Percentiles rank a stretch among this genome's conserved stretches.
Conservation (phyloP, 1,140 invertebrate genomes). For the Antheraea pernyi region DNA sequence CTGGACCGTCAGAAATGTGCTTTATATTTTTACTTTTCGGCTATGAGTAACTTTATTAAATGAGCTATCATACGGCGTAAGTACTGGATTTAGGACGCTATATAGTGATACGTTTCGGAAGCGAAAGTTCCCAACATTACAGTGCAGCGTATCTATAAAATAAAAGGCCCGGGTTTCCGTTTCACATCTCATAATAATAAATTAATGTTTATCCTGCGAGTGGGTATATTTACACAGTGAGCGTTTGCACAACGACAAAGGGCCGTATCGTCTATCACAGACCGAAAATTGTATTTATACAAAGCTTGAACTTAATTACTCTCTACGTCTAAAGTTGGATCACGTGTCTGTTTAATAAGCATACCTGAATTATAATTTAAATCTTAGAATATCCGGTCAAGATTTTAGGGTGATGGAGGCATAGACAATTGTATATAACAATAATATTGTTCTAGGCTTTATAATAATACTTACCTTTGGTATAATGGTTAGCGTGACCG, state of each 20-base stretch:
- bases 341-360: neutral
- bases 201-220: neutral
- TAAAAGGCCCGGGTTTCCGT: neutral
- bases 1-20: no score
- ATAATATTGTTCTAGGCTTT: no score
- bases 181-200: conserved; percentile 2
- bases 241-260: neutral
- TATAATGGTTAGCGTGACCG: no score
- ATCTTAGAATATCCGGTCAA: neutral
- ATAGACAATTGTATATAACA: neutral
- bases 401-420: neutral
- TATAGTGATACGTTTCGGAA: neutral
- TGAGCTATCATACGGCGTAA: no score
- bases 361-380: neutral
- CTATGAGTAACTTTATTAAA: no score
- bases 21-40: no score
- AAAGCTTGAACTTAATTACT: neutral
- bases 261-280: conserved; percentile 3
- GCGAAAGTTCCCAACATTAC: neutral
- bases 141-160: neutral
- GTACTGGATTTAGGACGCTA: neutral
- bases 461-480: no score
- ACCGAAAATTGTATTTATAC: conserved; percentile 1
- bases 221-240: conserved; percentile 2
- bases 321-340: neutral